Conservation (phyloP, 2,797 vertebrate genomes). For the Agapornis canus region DNA sequence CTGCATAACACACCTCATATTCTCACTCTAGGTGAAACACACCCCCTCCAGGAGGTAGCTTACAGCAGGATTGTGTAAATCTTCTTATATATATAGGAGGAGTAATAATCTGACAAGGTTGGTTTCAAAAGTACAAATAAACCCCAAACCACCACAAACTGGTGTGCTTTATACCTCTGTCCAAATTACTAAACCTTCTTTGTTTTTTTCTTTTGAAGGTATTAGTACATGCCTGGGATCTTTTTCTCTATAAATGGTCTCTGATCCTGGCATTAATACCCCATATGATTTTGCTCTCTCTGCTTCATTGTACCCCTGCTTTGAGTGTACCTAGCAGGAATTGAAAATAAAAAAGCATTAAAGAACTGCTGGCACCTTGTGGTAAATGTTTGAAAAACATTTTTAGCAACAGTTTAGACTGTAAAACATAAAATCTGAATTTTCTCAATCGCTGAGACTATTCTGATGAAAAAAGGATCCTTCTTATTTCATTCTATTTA, state of each 20-base stretch:
- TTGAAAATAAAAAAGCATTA: conserved; percentile 58
- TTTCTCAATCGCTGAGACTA: not conserved
- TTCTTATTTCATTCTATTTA: not conserved
- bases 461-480: not conserved
- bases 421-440: not conserved
- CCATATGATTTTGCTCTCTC: not conserved
- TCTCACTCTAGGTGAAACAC: not conserved
- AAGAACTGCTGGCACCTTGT: conserved; percentile 76
- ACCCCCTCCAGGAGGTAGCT: not conserved
- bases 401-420: conserved; percentile 34
- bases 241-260: not conserved
- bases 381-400: conserved; percentile 71
- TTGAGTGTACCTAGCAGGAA: not conserved
- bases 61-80: not conserved
- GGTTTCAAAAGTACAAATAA: not conserved
- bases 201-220: not conserved
- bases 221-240: not conserved
- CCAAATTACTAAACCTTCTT: not conserved
- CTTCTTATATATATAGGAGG: not conserved
- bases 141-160: not conserved
- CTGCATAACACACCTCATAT: not conserved
- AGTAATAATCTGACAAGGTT: not conserved
- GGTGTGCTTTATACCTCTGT: not conserved
- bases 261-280: not conserved
- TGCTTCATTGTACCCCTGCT: not conserved